A percentile compares a stretch with the other conserved stretches of the same genome.
Evolutionary conservation across 2,888 invertebrate species (phyloP).

Genomic region (Lasiommata megera): DNA sequence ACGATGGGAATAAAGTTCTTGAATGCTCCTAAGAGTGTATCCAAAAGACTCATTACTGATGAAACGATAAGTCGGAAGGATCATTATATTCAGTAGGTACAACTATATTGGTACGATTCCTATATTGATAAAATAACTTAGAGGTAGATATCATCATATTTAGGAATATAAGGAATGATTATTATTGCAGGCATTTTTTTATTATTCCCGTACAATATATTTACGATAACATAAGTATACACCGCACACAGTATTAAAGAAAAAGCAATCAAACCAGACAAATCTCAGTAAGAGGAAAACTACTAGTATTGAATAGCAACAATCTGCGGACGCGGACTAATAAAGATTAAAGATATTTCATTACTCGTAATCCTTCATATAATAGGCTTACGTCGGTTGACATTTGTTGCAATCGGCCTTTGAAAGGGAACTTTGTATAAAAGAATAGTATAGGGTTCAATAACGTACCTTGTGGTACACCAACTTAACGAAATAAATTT

Average conservation of each 20-base stretch:
- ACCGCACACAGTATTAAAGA: slow-evolving; percentile 25
- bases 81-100: no score
- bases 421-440: slow-evolving; percentile 35
- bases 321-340: slow-evolving; percentile 50
- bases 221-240: background rate
- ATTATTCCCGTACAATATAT: background rate
- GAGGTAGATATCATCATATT: no score
- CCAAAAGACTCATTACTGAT: no score
- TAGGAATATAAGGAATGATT: no score
- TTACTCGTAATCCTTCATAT: slow-evolving; percentile 70
- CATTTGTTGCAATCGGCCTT: slow-evolving; percentile 63
- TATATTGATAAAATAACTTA: no score
- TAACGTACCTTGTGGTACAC: slow-evolving; percentile 32
- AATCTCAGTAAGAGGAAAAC: slow-evolving; percentile 39
- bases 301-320: slow-evolving; percentile 42
- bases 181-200: background rate
- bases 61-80: no score
- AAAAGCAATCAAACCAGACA: slow-evolving; percentile 38
- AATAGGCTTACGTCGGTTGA: slow-evolving; percentile 73
- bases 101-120: no score
- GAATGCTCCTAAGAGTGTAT: no score
- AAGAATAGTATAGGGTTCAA: slow-evolving; percentile 37
- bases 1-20: no score
- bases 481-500: background rate
- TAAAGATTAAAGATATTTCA: slow-evolving; percentile 80